These are phyloP conservation scores for Acronicta alni DNA, from an alignment of 2,888 invertebrate species.

Conservation along the genomic window DNA sequence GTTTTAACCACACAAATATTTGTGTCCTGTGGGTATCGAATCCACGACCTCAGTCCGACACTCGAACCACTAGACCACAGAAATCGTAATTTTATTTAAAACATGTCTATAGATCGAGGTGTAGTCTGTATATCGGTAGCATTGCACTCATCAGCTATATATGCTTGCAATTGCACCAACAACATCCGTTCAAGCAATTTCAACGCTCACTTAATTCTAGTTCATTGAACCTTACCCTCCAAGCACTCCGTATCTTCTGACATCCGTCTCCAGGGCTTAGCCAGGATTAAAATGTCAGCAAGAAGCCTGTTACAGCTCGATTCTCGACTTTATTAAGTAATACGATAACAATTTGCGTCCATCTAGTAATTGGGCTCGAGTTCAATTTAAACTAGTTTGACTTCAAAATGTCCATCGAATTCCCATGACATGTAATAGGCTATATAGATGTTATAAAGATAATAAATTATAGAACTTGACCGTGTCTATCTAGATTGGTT, in stretches of 20 bases:
- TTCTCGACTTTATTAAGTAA: conserved; percentile 53
- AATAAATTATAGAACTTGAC: conserved; percentile 8
- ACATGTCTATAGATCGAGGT: too few relatives aligned
- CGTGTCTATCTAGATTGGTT: conserved; percentile 6
- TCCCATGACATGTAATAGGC: conserved; percentile 34
- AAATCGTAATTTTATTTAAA: too few relatives aligned
- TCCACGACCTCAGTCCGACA: too few relatives aligned
- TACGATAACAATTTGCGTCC: conserved; percentile 52
- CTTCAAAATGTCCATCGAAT: conserved; percentile 42
- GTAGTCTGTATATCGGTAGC: too few relatives aligned
- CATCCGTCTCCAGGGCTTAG: conserved; percentile 48
- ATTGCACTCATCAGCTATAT: too few relatives aligned
- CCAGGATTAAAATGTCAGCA: conserved; percentile 59
- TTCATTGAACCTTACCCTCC: conserved; percentile 15
- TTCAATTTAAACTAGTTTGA: conserved; percentile 43
- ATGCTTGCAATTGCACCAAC: too few relatives aligned
- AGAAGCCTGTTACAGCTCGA: conserved; percentile 51
- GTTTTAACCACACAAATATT: too few relatives aligned
- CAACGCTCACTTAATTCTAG: background rate
- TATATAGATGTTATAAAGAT: conserved; percentile 24
- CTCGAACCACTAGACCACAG: too few relatives aligned
- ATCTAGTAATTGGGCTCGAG: conserved; percentile 41
- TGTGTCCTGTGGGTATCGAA: too few relatives aligned
- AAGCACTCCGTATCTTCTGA: conserved; percentile 7
- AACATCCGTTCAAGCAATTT: too few relatives aligned